Percentiles rank a stretch among this genome's conserved stretches.
phyloP scores from a whole-genome alignment of 2,113 vertebrate species.

The Callorhinus ursinus region DNA sequence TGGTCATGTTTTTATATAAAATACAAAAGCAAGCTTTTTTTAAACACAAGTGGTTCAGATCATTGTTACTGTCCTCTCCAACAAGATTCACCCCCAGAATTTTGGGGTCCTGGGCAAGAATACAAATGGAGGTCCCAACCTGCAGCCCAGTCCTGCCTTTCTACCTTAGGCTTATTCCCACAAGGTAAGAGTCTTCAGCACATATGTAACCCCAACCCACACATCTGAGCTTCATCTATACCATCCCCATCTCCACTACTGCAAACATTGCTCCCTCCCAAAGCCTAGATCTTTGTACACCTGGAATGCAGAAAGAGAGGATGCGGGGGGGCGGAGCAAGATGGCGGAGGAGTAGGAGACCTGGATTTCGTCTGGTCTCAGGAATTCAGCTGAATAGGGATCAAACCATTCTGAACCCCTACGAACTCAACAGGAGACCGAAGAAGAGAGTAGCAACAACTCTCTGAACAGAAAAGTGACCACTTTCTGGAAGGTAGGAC shows the following conservation, averaged over 20 bases:
- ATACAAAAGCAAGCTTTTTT: not conserved
- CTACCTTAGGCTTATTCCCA: not conserved
- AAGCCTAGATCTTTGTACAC: not conserved
- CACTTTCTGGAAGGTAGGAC: too few species aligned
- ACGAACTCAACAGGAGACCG: too few species aligned
- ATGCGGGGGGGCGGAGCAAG: too few species aligned
- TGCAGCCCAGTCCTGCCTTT: not conserved
- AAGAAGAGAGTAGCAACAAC: too few species aligned
- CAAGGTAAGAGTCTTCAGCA: not conserved
- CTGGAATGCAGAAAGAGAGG: not conserved
- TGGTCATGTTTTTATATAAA: not conserved
- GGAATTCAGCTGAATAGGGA: too few species aligned
- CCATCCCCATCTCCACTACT: not conserved
- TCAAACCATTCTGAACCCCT: too few species aligned
- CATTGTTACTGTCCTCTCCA: not conserved
- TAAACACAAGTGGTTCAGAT: not conserved
- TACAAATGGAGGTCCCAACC: not conserved
- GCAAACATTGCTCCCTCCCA: not conserved
- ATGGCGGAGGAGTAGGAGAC: too few species aligned
- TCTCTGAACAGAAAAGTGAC: too few species aligned
- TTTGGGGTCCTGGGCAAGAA: not conserved
- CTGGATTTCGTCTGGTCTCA: too few species aligned
- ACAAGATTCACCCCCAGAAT: not conserved
- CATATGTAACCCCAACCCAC: not conserved
- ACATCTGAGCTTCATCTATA: not conserved